A percentile compares a stretch with the other conserved stretches of the same genome.
phyloP scores from a whole-genome alignment of 2,888 invertebrate genomes.

The Helobdella robusta region DNA sequence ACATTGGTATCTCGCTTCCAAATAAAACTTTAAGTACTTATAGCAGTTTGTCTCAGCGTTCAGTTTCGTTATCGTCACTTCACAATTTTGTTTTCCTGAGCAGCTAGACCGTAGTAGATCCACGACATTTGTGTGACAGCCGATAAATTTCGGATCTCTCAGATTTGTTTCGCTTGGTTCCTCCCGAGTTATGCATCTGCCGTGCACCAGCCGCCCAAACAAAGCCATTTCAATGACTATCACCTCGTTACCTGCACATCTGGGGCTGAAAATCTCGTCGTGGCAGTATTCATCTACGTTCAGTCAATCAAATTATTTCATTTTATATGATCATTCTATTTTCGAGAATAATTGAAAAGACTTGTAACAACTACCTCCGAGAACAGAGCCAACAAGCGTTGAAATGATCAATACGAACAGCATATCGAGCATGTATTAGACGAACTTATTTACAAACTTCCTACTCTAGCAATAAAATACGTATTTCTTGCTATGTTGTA shows the following conservation, averaged over 20 bases:
- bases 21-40: conserved; percentile 9
- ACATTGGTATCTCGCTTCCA: neutral
- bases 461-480: too few relatives aligned
- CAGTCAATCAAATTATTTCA: too few relatives aligned
- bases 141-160: conserved; percentile 7
- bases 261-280: conserved; percentile 4
- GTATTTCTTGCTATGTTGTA: too few relatives aligned
- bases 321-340: too few relatives aligned
- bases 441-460: too few relatives aligned
- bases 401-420: too few relatives aligned
- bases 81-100: conserved; percentile 13
- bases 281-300: neutral
- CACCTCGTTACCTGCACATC: conserved; percentile 4
- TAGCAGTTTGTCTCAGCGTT: neutral
- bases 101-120: neutral
- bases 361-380: too few relatives aligned
- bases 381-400: too few relatives aligned
- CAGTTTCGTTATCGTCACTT: neutral
- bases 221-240: conserved; percentile 7
- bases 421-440: too few relatives aligned
- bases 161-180: conserved; percentile 1
- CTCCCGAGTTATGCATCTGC: conserved; percentile 10
- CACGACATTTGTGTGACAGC: conserved; percentile 10
- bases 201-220: conserved; percentile 5
- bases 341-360: too few relatives aligned